These are phyloP conservation scores for Sepioteuthis lessoniana DNA, from an alignment of 2,888 invertebrate genomes.

Conservation along the genomic window DNA sequence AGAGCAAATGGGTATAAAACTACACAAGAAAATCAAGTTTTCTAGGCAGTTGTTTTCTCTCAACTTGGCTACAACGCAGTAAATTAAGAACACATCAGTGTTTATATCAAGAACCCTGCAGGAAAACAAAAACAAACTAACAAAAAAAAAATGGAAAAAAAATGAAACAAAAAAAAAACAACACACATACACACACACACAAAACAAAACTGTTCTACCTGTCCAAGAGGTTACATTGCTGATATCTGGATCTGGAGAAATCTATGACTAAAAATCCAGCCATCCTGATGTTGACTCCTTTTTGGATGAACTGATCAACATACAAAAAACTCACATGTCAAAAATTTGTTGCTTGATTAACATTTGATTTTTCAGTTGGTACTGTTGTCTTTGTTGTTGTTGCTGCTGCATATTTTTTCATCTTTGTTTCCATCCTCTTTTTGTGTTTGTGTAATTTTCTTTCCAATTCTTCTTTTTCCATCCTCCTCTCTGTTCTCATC, in stretches of 20 bases:
- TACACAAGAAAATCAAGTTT: not conserved
- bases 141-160: not conserved
- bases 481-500: not conserved
- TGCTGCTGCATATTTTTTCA: not conserved
- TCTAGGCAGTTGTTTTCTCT: not conserved
- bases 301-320: not conserved
- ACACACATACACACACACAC: not conserved
- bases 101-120: not conserved
- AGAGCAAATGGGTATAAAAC: not conserved
- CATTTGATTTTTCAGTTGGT: not conserved
- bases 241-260: not conserved
- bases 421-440: not conserved
- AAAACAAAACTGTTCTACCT: slow-evolving; percentile 2
- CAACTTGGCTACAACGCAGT: slow-evolving; percentile 1
- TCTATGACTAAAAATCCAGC: not conserved
- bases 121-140: not conserved
- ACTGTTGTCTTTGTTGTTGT: not conserved
- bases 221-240: not conserved
- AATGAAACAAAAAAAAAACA: too few species aligned
- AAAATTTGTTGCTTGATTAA: not conserved
- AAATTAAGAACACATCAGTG: not conserved
- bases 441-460: not conserved
- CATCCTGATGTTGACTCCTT: not conserved
- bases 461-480: not conserved
- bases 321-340: not conserved